A percentile compares a stretch with the other conserved stretches of the same genome.
phyloP scores from a whole-genome alignment of 2,888 invertebrate species.

The Zygothrica quintamaculata region DNA sequence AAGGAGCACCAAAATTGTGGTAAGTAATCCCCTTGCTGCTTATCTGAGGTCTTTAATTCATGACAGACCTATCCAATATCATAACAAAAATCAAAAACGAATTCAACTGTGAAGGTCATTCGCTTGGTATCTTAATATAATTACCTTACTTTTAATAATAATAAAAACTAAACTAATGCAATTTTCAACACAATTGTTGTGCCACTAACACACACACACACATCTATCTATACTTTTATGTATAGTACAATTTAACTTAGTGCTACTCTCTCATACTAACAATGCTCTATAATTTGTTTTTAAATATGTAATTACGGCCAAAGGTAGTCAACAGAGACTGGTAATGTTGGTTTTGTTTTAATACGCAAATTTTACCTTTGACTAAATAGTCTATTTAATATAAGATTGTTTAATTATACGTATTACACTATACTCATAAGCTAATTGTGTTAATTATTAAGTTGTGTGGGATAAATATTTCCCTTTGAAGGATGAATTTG shows the following conservation, averaged over 20 bases:
- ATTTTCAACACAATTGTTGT: constrained; percentile 68
- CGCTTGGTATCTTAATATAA: constrained; percentile 67
- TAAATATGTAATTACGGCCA: constrained; percentile 60
- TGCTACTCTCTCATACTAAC: constrained; percentile 42
- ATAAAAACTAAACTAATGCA: constrained; percentile 68
- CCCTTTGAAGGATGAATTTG: too few relatives aligned
- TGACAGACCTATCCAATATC: constrained; percentile 15
- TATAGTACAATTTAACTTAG: constrained; percentile 11
- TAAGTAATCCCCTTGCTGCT: too few relatives aligned
- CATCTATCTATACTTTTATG: constrained; percentile 8
- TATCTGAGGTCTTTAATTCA: constrained; percentile 8
- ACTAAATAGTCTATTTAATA: constrained; percentile 23
- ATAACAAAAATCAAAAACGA: constrained; percentile 31
- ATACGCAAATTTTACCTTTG: constrained; percentile 12
- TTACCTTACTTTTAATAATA: constrained; percentile 66
- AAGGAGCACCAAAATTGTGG: too few relatives aligned
- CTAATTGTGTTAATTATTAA: too few relatives aligned
- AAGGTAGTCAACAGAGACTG: constrained; percentile 51
- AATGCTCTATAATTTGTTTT: constrained; percentile 61
- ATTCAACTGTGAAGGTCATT: constrained; percentile 65
- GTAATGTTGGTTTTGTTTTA: constrained; percentile 25
- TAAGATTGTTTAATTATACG: background rate
- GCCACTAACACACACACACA: constrained; percentile 27
- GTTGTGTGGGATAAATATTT: too few relatives aligned
- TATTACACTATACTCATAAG: too few relatives aligned